These are phyloP conservation scores for Gymnobelideus leadbeateri DNA, from an alignment of 2,113 vertebrate genomes.

Conservation along the genomic window DNA sequence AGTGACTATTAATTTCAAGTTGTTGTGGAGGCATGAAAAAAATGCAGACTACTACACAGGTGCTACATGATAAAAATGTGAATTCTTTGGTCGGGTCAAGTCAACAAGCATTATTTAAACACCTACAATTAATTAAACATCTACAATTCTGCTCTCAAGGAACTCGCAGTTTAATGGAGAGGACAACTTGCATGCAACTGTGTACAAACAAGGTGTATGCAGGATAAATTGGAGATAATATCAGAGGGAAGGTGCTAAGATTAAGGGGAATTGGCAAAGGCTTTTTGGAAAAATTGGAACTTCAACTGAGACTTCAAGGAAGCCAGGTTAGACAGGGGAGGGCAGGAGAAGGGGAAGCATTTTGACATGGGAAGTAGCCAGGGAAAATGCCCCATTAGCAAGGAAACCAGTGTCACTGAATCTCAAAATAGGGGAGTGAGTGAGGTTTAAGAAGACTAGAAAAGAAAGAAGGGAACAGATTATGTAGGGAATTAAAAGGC, in stretches of 20 bases:
- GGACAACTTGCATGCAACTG: not conserved
- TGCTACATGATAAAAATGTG: slow-evolving; percentile 28
- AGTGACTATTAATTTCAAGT: slow-evolving; percentile 23
- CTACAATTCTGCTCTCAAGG: not conserved
- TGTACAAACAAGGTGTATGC: not conserved
- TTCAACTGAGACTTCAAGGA: not conserved
- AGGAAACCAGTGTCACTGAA: not conserved
- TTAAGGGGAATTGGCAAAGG: not conserved
- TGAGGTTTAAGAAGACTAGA: not conserved
- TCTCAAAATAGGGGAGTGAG: not conserved
- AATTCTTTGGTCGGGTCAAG: slow-evolving; percentile 16
- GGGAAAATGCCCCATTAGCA: not conserved
- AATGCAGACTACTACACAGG: slow-evolving; percentile 43
- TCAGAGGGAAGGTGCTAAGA: not conserved
- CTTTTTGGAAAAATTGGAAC: not conserved
- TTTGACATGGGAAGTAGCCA: not conserved
- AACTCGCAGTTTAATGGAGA: not conserved
- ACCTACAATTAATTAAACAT: not conserved
- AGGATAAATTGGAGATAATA: not conserved
- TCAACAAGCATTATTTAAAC: not conserved
- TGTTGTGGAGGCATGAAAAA: not conserved
- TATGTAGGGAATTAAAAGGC: not conserved
- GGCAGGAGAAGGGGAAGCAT: no score
- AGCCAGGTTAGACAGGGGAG: not conserved
- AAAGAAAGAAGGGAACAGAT: not conserved